Conservation (phyloP, 1,140 invertebrate species). For the Cydia amplana region DNA sequence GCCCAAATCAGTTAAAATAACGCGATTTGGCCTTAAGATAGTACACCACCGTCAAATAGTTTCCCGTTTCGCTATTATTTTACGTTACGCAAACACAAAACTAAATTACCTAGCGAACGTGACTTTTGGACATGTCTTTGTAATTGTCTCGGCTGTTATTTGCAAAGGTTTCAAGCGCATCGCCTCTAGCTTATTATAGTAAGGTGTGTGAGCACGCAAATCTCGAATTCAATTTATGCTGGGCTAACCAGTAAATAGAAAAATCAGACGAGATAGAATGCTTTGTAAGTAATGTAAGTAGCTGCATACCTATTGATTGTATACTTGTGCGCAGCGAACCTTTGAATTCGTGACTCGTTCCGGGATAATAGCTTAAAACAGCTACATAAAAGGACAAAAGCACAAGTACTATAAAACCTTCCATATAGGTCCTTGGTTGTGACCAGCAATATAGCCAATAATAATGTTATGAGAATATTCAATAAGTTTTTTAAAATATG, state of each 20-base stretch:
- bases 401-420: not conserved
- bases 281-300: not conserved
- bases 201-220: not conserved
- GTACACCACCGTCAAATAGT: not conserved
- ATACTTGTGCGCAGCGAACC: not conserved
- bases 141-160: not conserved
- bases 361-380: not conserved
- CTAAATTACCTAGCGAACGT: constrained; percentile 16
- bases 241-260: no score
- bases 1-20: constrained; percentile 12
- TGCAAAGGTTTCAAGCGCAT: not conserved
- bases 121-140: constrained; percentile 14
- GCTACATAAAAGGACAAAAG: not conserved
- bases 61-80: not conserved
- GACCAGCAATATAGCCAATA: not conserved
- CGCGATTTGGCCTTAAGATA: constrained; percentile 19
- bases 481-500: no score
- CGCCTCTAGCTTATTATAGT: not conserved
- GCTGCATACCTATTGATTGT: not conserved
- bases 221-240: not conserved
- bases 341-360: constrained; percentile 4
- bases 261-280: no score
- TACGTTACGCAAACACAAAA: constrained; percentile 20
- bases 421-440: not conserved
- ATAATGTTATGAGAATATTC: no score